A percentile compares a stretch with the other conserved stretches of the same genome.
Evolutionary conservation across 2,888 invertebrate genomes (phyloP).

Genomic region (Macrophya annulata): DNA sequence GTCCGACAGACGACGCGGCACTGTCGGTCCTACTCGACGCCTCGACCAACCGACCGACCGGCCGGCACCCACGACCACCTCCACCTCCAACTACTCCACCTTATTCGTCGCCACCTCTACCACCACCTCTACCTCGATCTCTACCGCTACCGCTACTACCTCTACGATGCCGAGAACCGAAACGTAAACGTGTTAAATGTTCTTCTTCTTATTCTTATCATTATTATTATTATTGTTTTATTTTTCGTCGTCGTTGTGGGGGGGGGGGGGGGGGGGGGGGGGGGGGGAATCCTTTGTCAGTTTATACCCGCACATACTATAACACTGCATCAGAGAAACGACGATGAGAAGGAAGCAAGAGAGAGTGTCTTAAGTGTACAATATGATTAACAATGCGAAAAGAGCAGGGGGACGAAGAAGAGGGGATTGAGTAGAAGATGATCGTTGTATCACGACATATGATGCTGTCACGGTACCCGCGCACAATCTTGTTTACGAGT

Average conservation of each 20-base stretch:
- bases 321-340: background rate
- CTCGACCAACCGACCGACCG: constrained; percentile 35
- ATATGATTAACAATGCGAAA: constrained; percentile 13
- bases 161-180: constrained; percentile 3
- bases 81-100: constrained; percentile 25
- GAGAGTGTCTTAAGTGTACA: background rate
- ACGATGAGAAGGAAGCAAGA: background rate
- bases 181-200: constrained; percentile 1
- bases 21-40: constrained; percentile 43
- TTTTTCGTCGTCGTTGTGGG: background rate
- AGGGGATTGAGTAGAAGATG: background rate
- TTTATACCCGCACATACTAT: background rate
- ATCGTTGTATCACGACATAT: constrained; percentile 1
- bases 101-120: background rate
- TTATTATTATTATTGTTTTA: background rate
- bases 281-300: background rate
- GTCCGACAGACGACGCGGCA: constrained; percentile 52
- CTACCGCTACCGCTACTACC: background rate
- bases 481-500: constrained; percentile 13
- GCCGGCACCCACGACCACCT: constrained; percentile 49
- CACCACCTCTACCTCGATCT: no score
- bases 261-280: no score
- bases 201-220: background rate
- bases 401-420: background rate
- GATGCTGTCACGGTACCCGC: constrained; percentile 11